A percentile compares a stretch with the other conserved stretches of the same genome.
phyloP scores from a whole-genome alignment of 2,888 invertebrate genomes.

The Fissipunctia ypsillon region DNA sequence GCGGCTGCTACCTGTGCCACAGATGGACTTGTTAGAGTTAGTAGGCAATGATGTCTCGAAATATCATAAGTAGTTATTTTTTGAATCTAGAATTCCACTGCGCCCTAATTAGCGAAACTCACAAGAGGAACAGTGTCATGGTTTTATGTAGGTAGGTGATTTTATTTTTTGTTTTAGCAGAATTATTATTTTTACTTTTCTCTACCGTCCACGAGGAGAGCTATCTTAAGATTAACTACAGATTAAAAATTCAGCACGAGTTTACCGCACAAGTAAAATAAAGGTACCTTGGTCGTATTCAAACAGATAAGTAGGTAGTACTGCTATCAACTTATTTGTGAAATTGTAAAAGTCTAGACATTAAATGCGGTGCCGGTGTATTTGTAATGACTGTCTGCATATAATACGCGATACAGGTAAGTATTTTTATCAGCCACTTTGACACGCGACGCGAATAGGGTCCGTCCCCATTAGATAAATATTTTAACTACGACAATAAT shows the following conservation, averaged over 20 bases:
- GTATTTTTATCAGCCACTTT: constrained; percentile 45
- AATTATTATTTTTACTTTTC: not conserved
- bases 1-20: constrained; percentile 82
- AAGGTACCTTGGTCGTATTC: not conserved
- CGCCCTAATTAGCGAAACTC: not conserved
- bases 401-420: constrained; percentile 37
- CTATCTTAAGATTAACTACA: not conserved
- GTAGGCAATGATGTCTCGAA: too few species aligned
- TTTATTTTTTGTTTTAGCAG: not conserved
- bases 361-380: constrained; percentile 32
- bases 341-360: constrained; percentile 41
- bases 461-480: constrained; percentile 40
- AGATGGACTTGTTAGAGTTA: not conserved
- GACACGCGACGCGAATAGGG: constrained; percentile 49
- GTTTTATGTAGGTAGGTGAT: not conserved
- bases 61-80: too few species aligned
- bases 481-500: constrained; percentile 28
- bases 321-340: constrained; percentile 21
- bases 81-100: too few species aligned
- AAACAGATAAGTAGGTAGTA: not conserved
- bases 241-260: constrained; percentile 1
- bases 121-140: not conserved
- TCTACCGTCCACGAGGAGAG: not conserved
- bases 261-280: constrained; percentile 1
- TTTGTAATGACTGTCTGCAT: constrained; percentile 49